These are phyloP conservation scores for Globicephala melas DNA, from an alignment of 2,113 vertebrate genomes.

Conservation along the genomic window DNA sequence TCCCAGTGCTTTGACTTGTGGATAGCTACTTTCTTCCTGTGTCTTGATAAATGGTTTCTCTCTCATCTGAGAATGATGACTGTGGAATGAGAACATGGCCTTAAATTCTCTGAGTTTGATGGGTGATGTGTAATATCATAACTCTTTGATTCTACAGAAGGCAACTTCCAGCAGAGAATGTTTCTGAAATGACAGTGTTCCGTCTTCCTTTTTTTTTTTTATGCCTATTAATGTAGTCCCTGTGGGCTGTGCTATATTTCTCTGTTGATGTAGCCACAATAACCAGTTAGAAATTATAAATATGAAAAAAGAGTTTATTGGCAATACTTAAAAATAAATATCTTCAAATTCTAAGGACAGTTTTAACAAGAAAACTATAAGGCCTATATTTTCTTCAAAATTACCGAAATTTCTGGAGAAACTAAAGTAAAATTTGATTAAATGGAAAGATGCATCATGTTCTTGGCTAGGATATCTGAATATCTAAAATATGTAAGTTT, in stretches of 20 bases:
- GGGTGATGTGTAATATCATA: slow-evolving; percentile 30
- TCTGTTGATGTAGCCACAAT: not conserved
- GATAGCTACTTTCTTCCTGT: not conserved
- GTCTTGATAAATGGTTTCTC: slow-evolving; percentile 55
- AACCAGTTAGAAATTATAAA: not conserved
- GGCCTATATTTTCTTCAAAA: not conserved
- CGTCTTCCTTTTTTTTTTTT: not conserved
- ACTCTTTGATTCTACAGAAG: slow-evolving; percentile 41
- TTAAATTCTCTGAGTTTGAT: slow-evolving; percentile 34
- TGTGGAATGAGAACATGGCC: slow-evolving; percentile 47
- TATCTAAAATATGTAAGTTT: not conserved
- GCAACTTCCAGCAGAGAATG: slow-evolving; percentile 22
- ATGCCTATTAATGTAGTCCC: not conserved
- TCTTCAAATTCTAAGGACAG: not conserved
- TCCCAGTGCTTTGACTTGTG: slow-evolving; percentile 24
- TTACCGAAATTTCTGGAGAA: not conserved
- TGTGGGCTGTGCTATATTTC: not conserved
- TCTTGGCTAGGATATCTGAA: not conserved
- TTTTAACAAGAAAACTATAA: not conserved
- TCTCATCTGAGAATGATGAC: slow-evolving; percentile 47
- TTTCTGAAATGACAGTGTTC: slow-evolving; percentile 47
- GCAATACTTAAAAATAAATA: not conserved
- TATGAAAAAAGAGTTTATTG: not conserved
- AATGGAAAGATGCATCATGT: not conserved
- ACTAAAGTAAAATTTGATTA: not conserved